Conservation (phyloP, 2,797 vertebrate species). For the Gymnopithys bicolor region DNA sequence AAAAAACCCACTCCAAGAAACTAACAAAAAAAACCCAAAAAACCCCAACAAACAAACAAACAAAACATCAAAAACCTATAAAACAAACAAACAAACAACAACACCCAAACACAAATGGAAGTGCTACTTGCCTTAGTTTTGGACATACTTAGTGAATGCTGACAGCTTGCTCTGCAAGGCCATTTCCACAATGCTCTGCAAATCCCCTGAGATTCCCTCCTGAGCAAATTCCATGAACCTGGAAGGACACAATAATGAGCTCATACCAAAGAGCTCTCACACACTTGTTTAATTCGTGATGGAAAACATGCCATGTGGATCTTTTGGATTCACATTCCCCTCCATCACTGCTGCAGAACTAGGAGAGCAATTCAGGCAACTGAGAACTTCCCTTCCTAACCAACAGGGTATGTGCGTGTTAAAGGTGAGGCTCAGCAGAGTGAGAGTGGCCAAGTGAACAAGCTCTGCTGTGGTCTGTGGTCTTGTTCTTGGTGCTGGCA, state of each 20-base stretch:
- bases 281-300: not conserved
- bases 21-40: not conserved
- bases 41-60: not conserved
- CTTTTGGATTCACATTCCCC: not conserved
- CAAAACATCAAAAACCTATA: not conserved
- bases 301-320: not conserved
- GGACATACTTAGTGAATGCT: not conserved
- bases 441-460: not conserved
- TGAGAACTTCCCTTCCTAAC: not conserved
- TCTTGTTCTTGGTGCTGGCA: not conserved
- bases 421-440: not conserved
- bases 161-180: not conserved
- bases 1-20: rapidly evolving
- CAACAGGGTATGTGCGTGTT: rapidly evolving
- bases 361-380: not conserved
- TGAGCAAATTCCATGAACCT: not conserved
- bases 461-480: not conserved
- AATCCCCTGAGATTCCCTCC: not conserved
- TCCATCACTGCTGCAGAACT: not conserved
- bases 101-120: not conserved
- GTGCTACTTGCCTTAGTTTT: not conserved
- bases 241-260: not conserved
- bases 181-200: not conserved
- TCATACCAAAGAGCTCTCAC: not conserved
- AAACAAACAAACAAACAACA: not conserved